Evolutionary conservation across 2,113 vertebrate genomes (phyloP).

Genomic region (Entelurus aequoreus): DNA sequence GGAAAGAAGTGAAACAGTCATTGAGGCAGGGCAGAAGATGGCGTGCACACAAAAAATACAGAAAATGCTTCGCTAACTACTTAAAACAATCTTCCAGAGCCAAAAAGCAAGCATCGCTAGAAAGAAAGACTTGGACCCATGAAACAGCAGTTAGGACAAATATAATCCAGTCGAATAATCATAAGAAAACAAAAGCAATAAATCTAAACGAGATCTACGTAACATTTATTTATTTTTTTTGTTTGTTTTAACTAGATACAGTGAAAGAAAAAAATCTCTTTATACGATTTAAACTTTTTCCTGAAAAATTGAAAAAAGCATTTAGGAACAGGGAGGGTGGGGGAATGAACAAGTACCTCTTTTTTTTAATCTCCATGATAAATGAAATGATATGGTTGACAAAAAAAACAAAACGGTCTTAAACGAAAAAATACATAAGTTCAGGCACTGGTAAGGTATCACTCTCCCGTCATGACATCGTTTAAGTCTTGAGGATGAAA

Average conservation of each 20-base stretch:
- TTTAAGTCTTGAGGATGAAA: slow-evolving; percentile 79
- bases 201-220: slow-evolving; percentile 69
- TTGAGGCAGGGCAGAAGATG: slow-evolving; percentile 44
- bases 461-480: slow-evolving; percentile 75
- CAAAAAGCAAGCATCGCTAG: slow-evolving; percentile 46
- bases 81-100: slow-evolving; percentile 45
- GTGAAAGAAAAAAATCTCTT: slow-evolving; percentile 63
- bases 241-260: slow-evolving; percentile 66
- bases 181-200: slow-evolving; percentile 52
- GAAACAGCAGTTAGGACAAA: slow-evolving; percentile 61
- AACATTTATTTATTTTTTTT: slow-evolving; percentile 65
- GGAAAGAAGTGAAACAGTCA: slow-evolving; percentile 32
- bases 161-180: slow-evolving; percentile 58
- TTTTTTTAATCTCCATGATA: slow-evolving; percentile 61
- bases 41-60: slow-evolving; percentile 42
- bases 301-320: slow-evolving; percentile 69
- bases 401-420: slow-evolving; percentile 63
- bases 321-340: slow-evolving; percentile 59
- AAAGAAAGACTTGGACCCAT: slow-evolving; percentile 53
- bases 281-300: slow-evolving; percentile 68
- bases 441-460: slow-evolving; percentile 82
- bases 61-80: slow-evolving; percentile 27
- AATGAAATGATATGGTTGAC: slow-evolving; percentile 73
- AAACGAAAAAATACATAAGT: slow-evolving; percentile 73
- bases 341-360: slow-evolving; percentile 70